Conservation (phyloP, 2,113 vertebrate species). For the Oreotrochilus melanogaster region DNA sequence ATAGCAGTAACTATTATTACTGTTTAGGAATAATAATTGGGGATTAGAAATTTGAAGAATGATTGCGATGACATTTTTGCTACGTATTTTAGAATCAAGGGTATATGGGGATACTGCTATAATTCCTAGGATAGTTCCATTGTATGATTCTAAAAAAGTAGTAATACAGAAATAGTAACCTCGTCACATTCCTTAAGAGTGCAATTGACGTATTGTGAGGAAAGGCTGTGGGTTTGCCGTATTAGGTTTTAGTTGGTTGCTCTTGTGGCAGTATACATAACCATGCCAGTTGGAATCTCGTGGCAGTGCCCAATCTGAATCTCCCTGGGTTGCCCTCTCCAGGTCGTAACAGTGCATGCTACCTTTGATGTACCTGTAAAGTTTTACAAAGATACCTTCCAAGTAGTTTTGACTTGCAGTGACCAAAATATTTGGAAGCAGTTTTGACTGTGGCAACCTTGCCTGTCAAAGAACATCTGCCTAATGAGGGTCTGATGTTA, state of each 20-base stretch:
- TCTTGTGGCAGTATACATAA: not conserved
- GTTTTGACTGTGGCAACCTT: not conserved
- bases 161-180: not conserved
- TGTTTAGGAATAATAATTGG: not conserved
- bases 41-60: not conserved
- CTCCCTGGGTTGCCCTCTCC: no score
- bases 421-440: not conserved
- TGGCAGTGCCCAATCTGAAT: not conserved
- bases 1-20: not conserved
- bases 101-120: not conserved
- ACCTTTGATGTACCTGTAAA: not conserved
- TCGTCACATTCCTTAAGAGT: not conserved
- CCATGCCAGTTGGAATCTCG: not conserved
- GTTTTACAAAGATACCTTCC: not conserved
- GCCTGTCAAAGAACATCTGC: not conserved
- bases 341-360: fast-evolving
- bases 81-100: not conserved
- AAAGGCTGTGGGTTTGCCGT: not conserved
- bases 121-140: not conserved
- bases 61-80: not conserved
- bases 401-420: not conserved
- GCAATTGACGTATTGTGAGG: not conserved
- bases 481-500: not conserved
- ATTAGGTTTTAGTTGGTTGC: not conserved
- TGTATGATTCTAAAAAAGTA: not conserved